Percentiles rank a stretch among this genome's conserved stretches.
These are phyloP conservation scores for Anguilla megastoma DNA, from an alignment of 2,797 vertebrate genomes.

Conservation along the genomic window DNA sequence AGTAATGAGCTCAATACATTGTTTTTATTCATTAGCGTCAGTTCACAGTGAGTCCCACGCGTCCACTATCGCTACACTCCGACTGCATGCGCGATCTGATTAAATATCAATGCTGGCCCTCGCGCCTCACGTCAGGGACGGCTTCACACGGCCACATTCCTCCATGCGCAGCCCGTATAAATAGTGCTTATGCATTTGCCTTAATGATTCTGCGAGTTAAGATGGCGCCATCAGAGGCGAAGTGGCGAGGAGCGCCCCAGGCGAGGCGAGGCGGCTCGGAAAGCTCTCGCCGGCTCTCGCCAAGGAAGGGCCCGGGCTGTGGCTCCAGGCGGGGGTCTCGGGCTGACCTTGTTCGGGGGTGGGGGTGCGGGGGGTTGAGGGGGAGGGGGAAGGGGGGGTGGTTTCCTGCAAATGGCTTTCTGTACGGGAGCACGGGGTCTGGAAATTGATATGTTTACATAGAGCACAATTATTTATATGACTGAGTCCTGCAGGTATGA, in stretches of 20 bases:
- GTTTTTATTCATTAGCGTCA: constrained; percentile 27
- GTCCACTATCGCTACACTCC: neutral
- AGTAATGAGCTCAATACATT: constrained; percentile 17
- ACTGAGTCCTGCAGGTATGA: constrained; percentile 47
- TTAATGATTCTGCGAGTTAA: constrained; percentile 49
- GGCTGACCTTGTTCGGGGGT: constrained; percentile 55
- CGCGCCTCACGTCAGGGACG: constrained; percentile 14
- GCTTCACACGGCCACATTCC: constrained; percentile 16
- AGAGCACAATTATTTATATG: constrained; percentile 50
- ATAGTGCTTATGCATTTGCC: constrained; percentile 52
- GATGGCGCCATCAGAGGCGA: constrained; percentile 43
- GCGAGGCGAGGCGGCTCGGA: constrained; percentile 47
- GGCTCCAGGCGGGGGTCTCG: constrained; percentile 46
- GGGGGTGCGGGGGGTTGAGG: constrained; percentile 35
- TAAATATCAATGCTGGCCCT: constrained; percentile 29
- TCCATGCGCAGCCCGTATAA: constrained; percentile 43
- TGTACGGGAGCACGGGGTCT: constrained; percentile 35
- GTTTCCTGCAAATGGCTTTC: constrained; percentile 52
- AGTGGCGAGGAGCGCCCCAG: constrained; percentile 46
- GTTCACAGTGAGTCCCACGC: neutral
- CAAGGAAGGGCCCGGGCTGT: constrained; percentile 35
- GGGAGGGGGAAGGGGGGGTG: too few relatives aligned
- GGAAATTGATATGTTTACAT: constrained; percentile 58
- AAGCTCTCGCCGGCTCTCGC: constrained; percentile 38
- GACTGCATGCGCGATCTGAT: constrained; percentile 16